These are phyloP conservation scores for Drepanosiphum platanoidis DNA, from an alignment of 2,888 invertebrate species.

Conservation along the genomic window DNA sequence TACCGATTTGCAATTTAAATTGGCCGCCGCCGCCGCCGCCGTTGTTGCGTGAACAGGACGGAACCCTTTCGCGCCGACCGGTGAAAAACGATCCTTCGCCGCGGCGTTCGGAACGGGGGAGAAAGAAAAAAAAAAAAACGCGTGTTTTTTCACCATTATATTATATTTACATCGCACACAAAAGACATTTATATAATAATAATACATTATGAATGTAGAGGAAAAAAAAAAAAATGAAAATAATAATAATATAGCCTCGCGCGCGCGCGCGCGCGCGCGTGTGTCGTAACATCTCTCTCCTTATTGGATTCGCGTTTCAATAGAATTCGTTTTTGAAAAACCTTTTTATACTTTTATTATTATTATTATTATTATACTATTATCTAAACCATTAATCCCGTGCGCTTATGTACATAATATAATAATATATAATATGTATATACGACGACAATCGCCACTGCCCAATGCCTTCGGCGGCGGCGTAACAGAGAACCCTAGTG, in stretches of 20 bases:
- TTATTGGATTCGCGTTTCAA: neutral
- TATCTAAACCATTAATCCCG: constrained; percentile 14
- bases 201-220: too few relatives aligned
- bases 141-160: neutral
- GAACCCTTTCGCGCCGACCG: constrained; percentile 47
- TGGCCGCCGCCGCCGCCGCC: neutral
- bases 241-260: too few relatives aligned
- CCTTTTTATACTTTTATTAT: neutral
- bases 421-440: too few relatives aligned
- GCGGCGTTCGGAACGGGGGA: neutral
- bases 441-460: constrained; percentile 8
- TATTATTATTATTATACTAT: constrained; percentile 20
- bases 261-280: too few relatives aligned
- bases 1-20: constrained; percentile 53
- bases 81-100: constrained; percentile 53
- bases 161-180: constrained; percentile 17
- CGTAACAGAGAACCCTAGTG: neutral
- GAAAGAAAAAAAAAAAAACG: constrained; percentile 23
- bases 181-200: constrained; percentile 18
- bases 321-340: constrained; percentile 20
- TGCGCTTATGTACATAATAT: too few relatives aligned
- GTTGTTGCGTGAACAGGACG: neutral
- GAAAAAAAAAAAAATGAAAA: too few relatives aligned
- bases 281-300: constrained; percentile 38
- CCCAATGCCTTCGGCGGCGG: neutral